phyloP scores from a whole-genome alignment of 2,888 invertebrate species.

The Pelosia muscerda region DNA sequence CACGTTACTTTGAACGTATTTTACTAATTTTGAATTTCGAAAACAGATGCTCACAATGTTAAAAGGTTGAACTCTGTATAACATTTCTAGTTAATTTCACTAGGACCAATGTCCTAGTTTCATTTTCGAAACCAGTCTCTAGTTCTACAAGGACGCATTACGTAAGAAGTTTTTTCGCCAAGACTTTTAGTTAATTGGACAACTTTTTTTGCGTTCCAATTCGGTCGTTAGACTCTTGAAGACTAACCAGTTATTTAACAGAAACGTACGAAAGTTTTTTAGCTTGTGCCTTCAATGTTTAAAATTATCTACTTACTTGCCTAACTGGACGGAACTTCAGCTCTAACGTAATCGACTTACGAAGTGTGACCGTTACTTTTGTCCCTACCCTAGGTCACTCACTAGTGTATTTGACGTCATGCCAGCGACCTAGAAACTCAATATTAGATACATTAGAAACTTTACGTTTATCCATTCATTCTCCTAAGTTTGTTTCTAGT shows the following conservation, averaged over 20 bases:
- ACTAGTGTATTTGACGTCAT: neutral
- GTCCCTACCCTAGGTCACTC: neutral
- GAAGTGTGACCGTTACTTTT: neutral
- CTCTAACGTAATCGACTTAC: neutral
- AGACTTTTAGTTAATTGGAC: constrained; percentile 50
- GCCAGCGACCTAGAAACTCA: neutral
- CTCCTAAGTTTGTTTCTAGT: neutral
- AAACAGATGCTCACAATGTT: neutral
- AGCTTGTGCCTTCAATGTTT: constrained; percentile 21
- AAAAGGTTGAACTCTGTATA: neutral
- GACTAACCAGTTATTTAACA: constrained; percentile 50
- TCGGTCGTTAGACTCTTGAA: constrained; percentile 30
- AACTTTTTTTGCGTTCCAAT: constrained; percentile 43
- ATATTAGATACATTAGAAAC: neutral
- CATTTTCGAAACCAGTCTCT: constrained; percentile 22
- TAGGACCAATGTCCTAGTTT: constrained; percentile 29
- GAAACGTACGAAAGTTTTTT: constrained; percentile 44
- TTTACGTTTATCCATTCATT: neutral
- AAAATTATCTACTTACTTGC: constrained; percentile 19
- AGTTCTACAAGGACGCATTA: constrained; percentile 43
- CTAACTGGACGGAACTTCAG: constrained; percentile 28
- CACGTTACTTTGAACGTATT: neutral
- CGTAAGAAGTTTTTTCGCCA: constrained; percentile 35
- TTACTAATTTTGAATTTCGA: constrained; percentile 17
- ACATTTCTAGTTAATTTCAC: neutral